Conservation (phyloP, 2,797 vertebrate species). For the Muscicapa striata region DNA sequence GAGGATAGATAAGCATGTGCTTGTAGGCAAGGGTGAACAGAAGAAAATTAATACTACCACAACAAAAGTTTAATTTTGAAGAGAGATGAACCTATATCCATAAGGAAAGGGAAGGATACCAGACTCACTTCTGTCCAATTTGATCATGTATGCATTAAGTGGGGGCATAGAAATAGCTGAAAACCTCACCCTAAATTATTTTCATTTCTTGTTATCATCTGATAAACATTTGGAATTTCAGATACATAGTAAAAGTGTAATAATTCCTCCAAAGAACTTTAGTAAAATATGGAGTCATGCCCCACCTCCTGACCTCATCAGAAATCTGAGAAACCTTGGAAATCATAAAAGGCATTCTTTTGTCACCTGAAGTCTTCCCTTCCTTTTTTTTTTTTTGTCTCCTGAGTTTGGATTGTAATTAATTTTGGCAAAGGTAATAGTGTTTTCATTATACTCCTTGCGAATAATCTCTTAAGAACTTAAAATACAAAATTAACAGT, state of each 20-base stretch:
- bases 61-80: background rate
- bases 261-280: background rate
- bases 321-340: background rate
- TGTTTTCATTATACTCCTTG: background rate
- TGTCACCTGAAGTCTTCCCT: background rate
- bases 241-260: background rate
- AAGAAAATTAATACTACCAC: background rate
- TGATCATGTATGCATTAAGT: background rate
- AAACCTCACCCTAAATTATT: background rate
- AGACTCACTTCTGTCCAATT: background rate
- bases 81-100: rapidly evolving
- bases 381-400: background rate
- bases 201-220: background rate
- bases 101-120: background rate
- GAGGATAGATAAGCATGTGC: background rate
- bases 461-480: background rate
- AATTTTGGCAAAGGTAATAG: background rate
- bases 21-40: background rate
- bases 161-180: background rate
- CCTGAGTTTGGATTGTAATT: background rate
- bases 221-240: background rate
- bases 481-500: background rate
- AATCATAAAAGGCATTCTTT: background rate
- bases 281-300: background rate
- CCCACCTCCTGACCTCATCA: rapidly evolving